phyloP scores from a whole-genome alignment of 1,140 invertebrate species.

The Scylla paramamosain region DNA sequence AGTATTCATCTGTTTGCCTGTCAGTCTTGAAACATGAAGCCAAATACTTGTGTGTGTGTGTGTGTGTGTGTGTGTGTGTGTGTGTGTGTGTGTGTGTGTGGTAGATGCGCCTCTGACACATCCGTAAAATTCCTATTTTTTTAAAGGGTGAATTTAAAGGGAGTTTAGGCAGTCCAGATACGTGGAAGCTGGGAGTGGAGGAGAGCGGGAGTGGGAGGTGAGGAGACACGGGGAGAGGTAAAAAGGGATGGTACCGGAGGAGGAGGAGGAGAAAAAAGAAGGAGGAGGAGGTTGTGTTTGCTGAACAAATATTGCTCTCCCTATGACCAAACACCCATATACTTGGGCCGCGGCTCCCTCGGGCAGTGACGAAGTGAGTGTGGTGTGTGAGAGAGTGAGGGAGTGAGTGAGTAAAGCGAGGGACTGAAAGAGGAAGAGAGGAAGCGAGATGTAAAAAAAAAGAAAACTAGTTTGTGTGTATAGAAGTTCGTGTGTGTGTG shows the following conservation, averaged over 20 bases:
- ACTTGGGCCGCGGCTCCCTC: neutral
- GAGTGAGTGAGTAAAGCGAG: neutral
- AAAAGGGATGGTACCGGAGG: neutral
- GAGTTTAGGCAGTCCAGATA: neutral
- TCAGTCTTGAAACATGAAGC: neutral
- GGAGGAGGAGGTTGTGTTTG: neutral
- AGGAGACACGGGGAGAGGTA: neutral
- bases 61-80: neutral
- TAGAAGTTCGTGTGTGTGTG: neutral
- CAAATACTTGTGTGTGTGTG: conserved; percentile 3
- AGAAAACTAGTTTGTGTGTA: neutral
- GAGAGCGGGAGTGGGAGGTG: neutral
- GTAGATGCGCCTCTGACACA: neutral
- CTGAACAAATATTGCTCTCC: conserved; percentile 13
- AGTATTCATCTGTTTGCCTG: neutral
- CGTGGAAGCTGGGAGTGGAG: neutral
- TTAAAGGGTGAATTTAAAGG: neutral
- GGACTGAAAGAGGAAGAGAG: neutral
- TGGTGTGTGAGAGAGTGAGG: neutral
- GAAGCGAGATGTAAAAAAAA: neutral
- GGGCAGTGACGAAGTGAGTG: conserved; percentile 17
- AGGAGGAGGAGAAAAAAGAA: neutral
- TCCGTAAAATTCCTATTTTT: neutral
- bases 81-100: conserved; percentile 1
- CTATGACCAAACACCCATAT: conserved; percentile 22